Conservation (phyloP, 2,113 vertebrate species). For the Perccottus glenii region DNA sequence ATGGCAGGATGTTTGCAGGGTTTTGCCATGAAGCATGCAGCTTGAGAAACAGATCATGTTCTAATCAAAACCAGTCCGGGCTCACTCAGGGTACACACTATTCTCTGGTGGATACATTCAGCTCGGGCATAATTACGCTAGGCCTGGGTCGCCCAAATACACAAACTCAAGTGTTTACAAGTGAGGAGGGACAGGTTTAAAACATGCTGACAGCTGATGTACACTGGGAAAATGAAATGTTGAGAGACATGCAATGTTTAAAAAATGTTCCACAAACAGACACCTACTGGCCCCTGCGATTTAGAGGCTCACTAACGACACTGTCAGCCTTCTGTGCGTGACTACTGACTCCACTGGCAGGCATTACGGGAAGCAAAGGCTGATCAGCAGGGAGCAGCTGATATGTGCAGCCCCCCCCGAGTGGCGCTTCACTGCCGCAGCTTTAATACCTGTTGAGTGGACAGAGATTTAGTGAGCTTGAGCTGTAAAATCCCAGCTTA, state of each 20-base stretch:
- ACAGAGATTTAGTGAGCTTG: constrained; percentile 66
- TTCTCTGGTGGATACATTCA: constrained; percentile 14
- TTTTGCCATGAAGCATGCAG: constrained; percentile 40
- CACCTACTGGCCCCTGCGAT: constrained; percentile 6
- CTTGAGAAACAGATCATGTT: constrained; percentile 42
- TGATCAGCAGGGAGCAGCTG: constrained; percentile 44
- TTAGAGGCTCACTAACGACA: constrained; percentile 29
- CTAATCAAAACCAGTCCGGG: constrained; percentile 54
- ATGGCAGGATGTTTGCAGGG: constrained; percentile 54
- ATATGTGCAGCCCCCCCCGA: constrained; percentile 29
- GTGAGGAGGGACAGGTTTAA: constrained; percentile 12
- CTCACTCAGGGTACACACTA: constrained; percentile 7
- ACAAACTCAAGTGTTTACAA: constrained; percentile 38
- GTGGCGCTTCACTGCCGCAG: constrained; percentile 41
- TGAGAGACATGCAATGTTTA: constrained; percentile 15
- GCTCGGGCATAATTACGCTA: constrained; percentile 2
- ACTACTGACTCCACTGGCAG: constrained; percentile 16
- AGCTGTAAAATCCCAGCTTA: constrained; percentile 54
- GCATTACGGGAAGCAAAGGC: constrained; percentile 25
- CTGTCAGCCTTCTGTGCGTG: constrained; percentile 21
- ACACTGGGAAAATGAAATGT: constrained; percentile 4
- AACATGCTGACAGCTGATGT: constrained; percentile 20
- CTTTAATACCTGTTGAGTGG: constrained; percentile 74
- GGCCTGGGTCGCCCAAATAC: constrained; percentile 19
- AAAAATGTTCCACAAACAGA: constrained; percentile 4